phyloP scores from a whole-genome alignment of 2,113 vertebrate genomes.

The Cebus imitator region DNA sequence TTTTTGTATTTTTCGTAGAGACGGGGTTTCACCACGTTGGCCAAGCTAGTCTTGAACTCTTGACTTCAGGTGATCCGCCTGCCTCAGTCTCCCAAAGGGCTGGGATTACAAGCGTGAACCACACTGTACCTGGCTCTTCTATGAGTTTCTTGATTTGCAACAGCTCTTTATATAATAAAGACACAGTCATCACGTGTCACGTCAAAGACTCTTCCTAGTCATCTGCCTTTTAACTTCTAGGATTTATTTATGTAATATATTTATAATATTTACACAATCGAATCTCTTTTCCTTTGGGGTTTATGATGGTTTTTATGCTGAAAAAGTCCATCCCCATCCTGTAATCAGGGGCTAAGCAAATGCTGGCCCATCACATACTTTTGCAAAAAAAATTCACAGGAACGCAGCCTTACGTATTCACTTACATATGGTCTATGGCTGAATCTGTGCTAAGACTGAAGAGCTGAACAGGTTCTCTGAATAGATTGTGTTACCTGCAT shows the following conservation, averaged over 20 bases:
- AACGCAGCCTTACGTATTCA: not conserved
- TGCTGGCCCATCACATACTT: not conserved
- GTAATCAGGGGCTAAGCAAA: not conserved
- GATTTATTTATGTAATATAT: not conserved
- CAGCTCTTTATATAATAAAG: not conserved
- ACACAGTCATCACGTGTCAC: rapidly evolving
- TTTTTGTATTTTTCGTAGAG: no score
- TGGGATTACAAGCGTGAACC: no score
- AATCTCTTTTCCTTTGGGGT: not conserved
- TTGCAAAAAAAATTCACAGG: not conserved
- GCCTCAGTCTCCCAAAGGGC: no score
- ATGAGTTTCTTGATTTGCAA: not conserved
- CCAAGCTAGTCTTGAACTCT: no score
- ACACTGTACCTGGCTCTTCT: no score
- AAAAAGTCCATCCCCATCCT: not conserved
- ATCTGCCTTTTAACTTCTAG: not conserved
- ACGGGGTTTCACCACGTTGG: no score
- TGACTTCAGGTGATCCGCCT: no score
- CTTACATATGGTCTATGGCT: rapidly evolving
- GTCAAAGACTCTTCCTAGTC: not conserved
- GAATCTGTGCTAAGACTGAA: not conserved
- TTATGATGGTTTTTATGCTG: not conserved
- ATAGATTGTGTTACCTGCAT: no score
- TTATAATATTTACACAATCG: not conserved
- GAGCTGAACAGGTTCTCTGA: not conserved